A percentile compares a stretch with the other conserved stretches of the same genome.
phyloP scores from a whole-genome alignment of 53 echinoderm and acorn worm genomes.

The Astropecten irregularis region DNA sequence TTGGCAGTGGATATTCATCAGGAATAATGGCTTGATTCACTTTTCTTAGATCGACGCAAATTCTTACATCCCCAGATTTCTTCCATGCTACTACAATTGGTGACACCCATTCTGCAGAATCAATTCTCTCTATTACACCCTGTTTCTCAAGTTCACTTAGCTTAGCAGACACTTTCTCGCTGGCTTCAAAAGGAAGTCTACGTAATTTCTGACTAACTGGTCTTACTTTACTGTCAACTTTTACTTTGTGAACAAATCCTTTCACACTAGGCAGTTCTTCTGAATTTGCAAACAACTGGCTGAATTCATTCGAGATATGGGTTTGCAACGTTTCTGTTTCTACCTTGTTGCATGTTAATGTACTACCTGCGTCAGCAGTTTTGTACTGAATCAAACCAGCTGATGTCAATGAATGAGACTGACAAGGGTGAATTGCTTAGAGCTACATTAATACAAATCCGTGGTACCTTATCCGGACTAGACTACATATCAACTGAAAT shows the following conservation, averaged over 20 bases:
- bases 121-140: conserved; percentile 59
- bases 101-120: conserved; percentile 71
- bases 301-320: not conserved
- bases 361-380: too few relatives aligned
- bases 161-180: conserved; percentile 52
- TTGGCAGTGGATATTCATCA: conserved; percentile 64
- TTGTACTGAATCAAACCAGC: too few relatives aligned
- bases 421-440: too few relatives aligned
- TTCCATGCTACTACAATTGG: conserved; percentile 42
- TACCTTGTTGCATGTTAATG: too few relatives aligned
- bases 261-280: not conserved
- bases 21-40: conserved; percentile 67
- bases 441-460: too few relatives aligned
- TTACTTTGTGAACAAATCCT: conserved; percentile 4
- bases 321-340: not conserved
- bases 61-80: conserved; percentile 60
- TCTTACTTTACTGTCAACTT: not conserved
- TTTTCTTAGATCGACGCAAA: conserved; percentile 67
- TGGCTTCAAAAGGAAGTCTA: conserved; percentile 30
- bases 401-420: too few relatives aligned
- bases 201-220: not conserved
- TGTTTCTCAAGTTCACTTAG: conserved; percentile 54
- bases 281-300: not conserved
- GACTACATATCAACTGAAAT: too few relatives aligned
- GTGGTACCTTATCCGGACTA: too few relatives aligned